A percentile compares a stretch with the other conserved stretches of the same genome.
Conservation (phyloP, 2,888 invertebrate species). For the Microctonus brassicae region DNA sequence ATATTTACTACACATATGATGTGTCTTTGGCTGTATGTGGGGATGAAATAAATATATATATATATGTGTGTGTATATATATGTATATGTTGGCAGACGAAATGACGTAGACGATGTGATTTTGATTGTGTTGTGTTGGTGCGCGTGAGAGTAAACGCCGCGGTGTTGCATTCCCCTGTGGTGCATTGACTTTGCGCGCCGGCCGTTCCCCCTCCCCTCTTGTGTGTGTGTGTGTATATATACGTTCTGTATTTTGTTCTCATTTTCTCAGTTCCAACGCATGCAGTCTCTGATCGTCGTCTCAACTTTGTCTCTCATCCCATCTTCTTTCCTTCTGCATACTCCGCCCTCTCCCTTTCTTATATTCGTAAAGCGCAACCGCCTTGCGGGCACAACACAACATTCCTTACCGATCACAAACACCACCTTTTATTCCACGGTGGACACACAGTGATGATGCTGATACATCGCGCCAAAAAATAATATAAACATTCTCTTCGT, state of each 20-base stretch:
- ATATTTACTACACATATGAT: too few relatives aligned
- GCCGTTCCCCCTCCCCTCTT: conserved; percentile 42
- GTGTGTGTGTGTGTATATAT: conserved; percentile 20
- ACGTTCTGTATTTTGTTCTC: conserved; percentile 32
- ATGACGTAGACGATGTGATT: conserved; percentile 50
- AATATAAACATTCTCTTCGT: too few relatives aligned
- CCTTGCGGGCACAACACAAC: conserved; percentile 66
- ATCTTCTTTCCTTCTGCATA: conserved; percentile 5
- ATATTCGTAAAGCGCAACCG: conserved; percentile 54
- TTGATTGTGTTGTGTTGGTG: conserved; percentile 41
- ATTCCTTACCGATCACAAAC: conserved; percentile 61
- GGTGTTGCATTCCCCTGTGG: conserved; percentile 66
- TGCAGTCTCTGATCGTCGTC: too few relatives aligned
- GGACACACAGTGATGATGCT: neutral
- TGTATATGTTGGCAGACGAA: conserved; percentile 1
- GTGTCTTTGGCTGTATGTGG: too few relatives aligned
- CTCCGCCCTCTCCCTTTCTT: conserved; percentile 22
- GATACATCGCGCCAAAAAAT: neutral
- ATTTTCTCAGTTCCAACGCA: conserved; percentile 25
- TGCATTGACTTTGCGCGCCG: conserved; percentile 65
- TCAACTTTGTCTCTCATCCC: conserved; percentile 10
- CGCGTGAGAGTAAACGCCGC: conserved; percentile 38
- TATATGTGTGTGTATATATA: conserved; percentile 2
- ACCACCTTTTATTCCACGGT: conserved; percentile 52
- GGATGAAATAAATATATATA: neutral